Percentiles rank a stretch among this genome's conserved stretches.
Conservation (phyloP, 2,113 vertebrate species). For the Poeciliopsis occidentalis region DNA sequence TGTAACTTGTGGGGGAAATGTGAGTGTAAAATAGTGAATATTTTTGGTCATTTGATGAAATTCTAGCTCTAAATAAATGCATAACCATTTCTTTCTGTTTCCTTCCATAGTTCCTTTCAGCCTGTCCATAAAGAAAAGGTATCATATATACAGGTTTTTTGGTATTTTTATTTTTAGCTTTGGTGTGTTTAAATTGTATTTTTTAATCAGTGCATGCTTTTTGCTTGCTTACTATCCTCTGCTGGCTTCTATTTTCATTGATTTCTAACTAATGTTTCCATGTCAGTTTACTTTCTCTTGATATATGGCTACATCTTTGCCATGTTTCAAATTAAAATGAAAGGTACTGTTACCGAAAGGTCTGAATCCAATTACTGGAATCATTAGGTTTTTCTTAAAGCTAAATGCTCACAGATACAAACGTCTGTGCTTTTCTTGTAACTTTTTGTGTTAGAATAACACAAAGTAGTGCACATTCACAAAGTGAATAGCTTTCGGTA, state of each 20-base stretch:
- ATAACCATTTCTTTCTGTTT: slow-evolving; percentile 30
- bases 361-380: background rate
- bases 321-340: background rate
- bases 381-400: background rate
- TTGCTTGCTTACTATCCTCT: background rate
- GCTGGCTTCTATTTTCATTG: background rate
- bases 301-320: background rate
- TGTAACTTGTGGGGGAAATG: too few relatives aligned
- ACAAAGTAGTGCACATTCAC: background rate
- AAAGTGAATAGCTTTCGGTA: background rate
- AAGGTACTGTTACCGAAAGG: background rate
- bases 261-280: background rate
- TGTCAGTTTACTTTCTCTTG: background rate
- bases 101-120: slow-evolving; percentile 52
- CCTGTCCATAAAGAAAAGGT: slow-evolving; percentile 59
- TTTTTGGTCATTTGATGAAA: background rate
- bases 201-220: background rate
- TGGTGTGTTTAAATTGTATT: slow-evolving; percentile 40
- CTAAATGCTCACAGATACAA: background rate
- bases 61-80: background rate
- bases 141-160: slow-evolving; percentile 55
- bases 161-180: background rate
- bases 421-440: background rate
- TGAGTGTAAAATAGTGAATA: background rate
- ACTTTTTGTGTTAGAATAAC: background rate